Evolutionary conservation across 2,888 invertebrate species (phyloP).

Genomic region (Hartigia nigra): DNA sequence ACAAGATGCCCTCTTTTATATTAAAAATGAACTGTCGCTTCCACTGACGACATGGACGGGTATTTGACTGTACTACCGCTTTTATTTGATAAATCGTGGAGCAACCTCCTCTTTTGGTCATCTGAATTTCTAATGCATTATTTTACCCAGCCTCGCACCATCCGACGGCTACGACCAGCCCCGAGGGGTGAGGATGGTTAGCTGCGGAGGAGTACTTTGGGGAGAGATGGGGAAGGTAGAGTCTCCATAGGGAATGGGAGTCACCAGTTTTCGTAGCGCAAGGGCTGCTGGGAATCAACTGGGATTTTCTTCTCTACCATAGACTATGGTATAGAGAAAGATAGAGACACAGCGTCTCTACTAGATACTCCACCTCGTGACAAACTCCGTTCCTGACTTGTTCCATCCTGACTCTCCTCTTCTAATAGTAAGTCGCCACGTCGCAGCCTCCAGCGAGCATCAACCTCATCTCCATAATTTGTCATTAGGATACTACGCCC

Average conservation of each 20-base stretch:
- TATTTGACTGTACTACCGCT: slow-evolving; percentile 62
- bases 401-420: not conserved
- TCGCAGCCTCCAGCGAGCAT: slow-evolving; percentile 11
- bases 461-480: slow-evolving; percentile 25
- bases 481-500: slow-evolving; percentile 22
- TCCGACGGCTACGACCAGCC: slow-evolving; percentile 18
- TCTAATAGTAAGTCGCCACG: not conserved
- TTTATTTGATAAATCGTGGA: slow-evolving; percentile 62
- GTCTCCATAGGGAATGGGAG: slow-evolving; percentile 14
- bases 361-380: not conserved
- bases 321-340: not conserved
- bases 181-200: slow-evolving; percentile 14
- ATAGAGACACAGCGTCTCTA: not conserved
- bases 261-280: not conserved
- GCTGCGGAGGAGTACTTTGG: not conserved
- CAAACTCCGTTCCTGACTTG: not conserved
- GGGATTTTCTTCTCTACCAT: not conserved
- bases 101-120: slow-evolving; percentile 60
- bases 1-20: slow-evolving; percentile 56
- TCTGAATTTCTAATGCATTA: slow-evolving; percentile 66
- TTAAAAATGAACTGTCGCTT: slow-evolving; percentile 67
- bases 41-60: slow-evolving; percentile 63
- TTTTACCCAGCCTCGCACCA: slow-evolving; percentile 49
- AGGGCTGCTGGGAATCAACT: not conserved
- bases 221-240: slow-evolving; percentile 1